These are phyloP conservation scores for Tetraneura akinire DNA, from an alignment of 1,140 invertebrate genomes.

Conservation along the genomic window DNA sequence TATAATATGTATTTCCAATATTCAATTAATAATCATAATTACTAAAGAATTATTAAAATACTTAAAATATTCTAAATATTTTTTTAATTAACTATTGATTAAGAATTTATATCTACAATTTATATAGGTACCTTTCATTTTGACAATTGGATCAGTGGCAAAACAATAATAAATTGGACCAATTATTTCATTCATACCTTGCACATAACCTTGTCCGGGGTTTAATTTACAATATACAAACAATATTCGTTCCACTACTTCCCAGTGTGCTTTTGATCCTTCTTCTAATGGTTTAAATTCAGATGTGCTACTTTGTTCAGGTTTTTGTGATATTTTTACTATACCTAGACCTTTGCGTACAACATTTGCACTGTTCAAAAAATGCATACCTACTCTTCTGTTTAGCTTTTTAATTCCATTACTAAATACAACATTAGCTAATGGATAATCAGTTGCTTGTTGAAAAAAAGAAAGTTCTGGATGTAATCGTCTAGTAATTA, in stretches of 20 bases:
- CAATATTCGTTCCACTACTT: slow-evolving; percentile 94
- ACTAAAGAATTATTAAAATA: too few relatives aligned
- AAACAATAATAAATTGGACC: slow-evolving; percentile 98
- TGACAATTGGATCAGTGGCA: slow-evolving; percentile 82
- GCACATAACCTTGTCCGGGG: slow-evolving; percentile 95
- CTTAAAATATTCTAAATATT: too few relatives aligned
- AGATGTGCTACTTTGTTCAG: slow-evolving; percentile 69
- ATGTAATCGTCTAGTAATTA: slow-evolving; percentile 73
- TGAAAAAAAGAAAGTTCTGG: slow-evolving; percentile 98
- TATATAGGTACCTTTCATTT: slow-evolving; percentile 72
- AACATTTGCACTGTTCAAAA: slow-evolving; percentile 84
- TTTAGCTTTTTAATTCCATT: slow-evolving; percentile 79
- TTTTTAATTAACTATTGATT: too few relatives aligned
- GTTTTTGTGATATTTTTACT: slow-evolving; percentile 74
- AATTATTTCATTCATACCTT: slow-evolving; percentile 99
- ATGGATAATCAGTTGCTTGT: slow-evolving; percentile 85
- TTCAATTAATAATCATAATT: too few relatives aligned
- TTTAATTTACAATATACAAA: slow-evolving; percentile 98
- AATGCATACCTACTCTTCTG: slow-evolving; percentile 81
- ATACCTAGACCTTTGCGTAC: slow-evolving; percentile 85
- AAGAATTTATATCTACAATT: too few relatives aligned
- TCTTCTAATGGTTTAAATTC: slow-evolving; percentile 80
- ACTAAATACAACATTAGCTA: slow-evolving; percentile 71
- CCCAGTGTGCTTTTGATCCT: slow-evolving; percentile 90
- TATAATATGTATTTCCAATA: too few relatives aligned